phyloP scores from a whole-genome alignment of 1,140 invertebrate genomes.

The Fragariocoptes setiger region DNA sequence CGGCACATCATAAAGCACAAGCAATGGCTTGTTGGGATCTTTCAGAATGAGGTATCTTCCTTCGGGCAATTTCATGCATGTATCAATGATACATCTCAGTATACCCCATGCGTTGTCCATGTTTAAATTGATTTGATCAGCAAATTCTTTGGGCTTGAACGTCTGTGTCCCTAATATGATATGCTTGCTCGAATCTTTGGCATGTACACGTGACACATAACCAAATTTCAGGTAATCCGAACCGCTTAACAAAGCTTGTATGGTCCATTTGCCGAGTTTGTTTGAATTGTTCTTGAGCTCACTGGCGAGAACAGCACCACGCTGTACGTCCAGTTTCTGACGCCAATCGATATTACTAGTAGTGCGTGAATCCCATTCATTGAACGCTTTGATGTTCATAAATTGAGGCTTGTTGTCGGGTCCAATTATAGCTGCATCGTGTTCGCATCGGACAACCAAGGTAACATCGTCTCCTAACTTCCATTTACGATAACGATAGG shows the following conservation, averaged over 20 bases:
- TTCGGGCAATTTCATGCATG: conserved; percentile 87
- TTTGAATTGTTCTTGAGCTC: conserved; percentile 93
- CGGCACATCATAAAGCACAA: conserved; percentile 81
- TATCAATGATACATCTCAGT: conserved; percentile 83
- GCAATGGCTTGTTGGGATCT: conserved; percentile 91
- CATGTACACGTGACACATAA: conserved; percentile 73
- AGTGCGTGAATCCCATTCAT: conserved; percentile 83
- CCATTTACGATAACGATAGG: conserved; percentile 87
- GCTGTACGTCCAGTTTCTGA: conserved; percentile 78
- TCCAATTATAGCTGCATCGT: conserved; percentile 69
- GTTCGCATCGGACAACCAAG: conserved; percentile 70
- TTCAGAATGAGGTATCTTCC: conserved; percentile 94
- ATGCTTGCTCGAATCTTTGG: conserved; percentile 75
- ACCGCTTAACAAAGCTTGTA: conserved; percentile 72
- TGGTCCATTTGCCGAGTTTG: conserved; percentile 96
- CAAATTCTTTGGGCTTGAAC: conserved; percentile 91
- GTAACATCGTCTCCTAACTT: conserved; percentile 71
- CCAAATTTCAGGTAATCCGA: conserved; percentile 95
- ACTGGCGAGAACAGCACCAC: conserved; percentile 87
- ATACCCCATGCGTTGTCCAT: conserved; percentile 99
- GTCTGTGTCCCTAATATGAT: conserved; percentile 78
- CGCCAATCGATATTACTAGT: conserved; percentile 53
- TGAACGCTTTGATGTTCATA: conserved; percentile 81
- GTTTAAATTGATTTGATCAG: conserved; percentile 88
- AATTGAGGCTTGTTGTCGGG: conserved; percentile 68